Percentiles rank a stretch among this genome's conserved stretches.
Evolutionary conservation across 2,113 vertebrate genomes (phyloP).

Genomic region (Nothocercus julius): DNA sequence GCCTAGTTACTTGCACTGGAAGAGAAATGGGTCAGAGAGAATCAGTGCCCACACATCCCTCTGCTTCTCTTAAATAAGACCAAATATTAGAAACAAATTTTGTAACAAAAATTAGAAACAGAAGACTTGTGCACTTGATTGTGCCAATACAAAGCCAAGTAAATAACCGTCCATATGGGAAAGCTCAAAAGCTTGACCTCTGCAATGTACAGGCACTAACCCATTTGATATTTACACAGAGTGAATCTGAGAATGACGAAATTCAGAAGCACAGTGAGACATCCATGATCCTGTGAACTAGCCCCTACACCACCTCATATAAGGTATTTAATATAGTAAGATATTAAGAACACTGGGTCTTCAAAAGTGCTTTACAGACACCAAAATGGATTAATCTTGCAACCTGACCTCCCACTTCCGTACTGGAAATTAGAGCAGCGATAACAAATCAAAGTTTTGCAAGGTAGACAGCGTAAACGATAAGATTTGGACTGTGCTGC

Average conservation of each 20-base stretch:
- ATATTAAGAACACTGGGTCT: slow-evolving; percentile 15
- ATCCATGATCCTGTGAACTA: neutral
- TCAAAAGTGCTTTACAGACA: neutral
- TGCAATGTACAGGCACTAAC: neutral
- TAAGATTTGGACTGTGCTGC: neutral
- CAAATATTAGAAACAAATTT: neutral
- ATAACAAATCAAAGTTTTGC: slow-evolving; percentile 16
- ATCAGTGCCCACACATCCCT: neutral
- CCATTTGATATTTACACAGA: neutral
- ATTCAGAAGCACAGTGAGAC: neutral
- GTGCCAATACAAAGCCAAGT: neutral
- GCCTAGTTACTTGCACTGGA: neutral
- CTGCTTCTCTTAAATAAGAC: neutral
- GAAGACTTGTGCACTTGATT: neutral
- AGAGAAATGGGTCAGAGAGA: neutral
- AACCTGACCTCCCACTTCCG: slow-evolving; percentile 36
- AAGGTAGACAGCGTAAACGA: neutral
- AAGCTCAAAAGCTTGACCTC: neutral
- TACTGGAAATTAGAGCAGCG: slow-evolving; percentile 28
- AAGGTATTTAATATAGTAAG: slow-evolving; percentile 45
- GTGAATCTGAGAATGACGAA: neutral
- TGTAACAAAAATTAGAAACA: neutral
- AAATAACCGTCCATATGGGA: neutral
- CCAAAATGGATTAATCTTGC: slow-evolving; percentile 51
- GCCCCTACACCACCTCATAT: slow-evolving; percentile 40